phyloP scores from a whole-genome alignment of 2,797 vertebrate species.

The Acipenser oxyrinchus region DNA sequence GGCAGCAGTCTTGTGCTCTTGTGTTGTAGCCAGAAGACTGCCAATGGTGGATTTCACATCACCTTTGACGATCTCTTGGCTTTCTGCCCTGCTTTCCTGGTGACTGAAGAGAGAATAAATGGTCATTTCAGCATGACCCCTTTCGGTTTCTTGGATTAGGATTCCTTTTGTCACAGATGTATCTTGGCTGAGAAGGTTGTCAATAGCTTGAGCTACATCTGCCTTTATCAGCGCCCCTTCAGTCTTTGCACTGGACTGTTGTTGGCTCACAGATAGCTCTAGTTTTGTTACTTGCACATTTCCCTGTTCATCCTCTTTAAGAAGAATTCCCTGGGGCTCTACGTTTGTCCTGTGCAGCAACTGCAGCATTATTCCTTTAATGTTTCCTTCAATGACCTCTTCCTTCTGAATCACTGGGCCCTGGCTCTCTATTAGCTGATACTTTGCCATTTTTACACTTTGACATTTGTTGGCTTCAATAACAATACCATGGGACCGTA shows the following conservation, averaged over 20 bases:
- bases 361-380: conserved; percentile 79
- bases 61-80: conserved; percentile 45
- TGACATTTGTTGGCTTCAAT: conserved; percentile 76
- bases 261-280: conserved; percentile 54
- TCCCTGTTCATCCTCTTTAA: conserved; percentile 68
- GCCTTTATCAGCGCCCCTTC: conserved; percentile 63
- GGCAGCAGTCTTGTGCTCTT: conserved; percentile 39
- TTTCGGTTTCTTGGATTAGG: conserved; percentile 71
- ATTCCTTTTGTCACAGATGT: conserved; percentile 75
- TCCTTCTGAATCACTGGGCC: conserved; percentile 64
- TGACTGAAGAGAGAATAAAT: conserved; percentile 76
- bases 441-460: conserved; percentile 79
- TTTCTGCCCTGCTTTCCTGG: conserved; percentile 31
- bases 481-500: conserved; percentile 73
- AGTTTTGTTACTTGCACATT: conserved; percentile 55
- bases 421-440: conserved; percentile 50
- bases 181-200: conserved; percentile 71
- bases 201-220: conserved; percentile 64
- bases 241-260: conserved; percentile 41
- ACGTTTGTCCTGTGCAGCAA: conserved; percentile 68
- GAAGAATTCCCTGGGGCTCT: conserved; percentile 62
- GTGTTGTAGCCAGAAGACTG: conserved; percentile 47
- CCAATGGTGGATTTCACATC: conserved; percentile 54
- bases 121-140: conserved; percentile 57
- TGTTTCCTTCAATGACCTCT: conserved; percentile 72